Percentiles rank a stretch among this genome's conserved stretches.
Conservation (phyloP, 2,113 vertebrate genomes). For the Gymnarchus niloticus region DNA sequence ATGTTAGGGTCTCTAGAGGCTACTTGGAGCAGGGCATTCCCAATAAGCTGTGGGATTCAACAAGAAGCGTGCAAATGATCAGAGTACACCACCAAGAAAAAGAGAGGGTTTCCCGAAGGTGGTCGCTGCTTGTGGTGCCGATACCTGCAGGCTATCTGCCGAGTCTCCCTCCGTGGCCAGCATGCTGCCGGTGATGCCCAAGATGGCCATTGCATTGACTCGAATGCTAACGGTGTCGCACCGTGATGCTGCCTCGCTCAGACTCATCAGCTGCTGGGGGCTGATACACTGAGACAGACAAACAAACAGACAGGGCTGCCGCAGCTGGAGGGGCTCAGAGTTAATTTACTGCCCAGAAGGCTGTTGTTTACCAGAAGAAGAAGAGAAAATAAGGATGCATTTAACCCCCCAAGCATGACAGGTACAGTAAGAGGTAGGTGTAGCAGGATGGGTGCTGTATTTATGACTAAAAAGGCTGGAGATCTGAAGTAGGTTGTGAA, state of each 20-base stretch:
- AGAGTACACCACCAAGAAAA: not conserved
- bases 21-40: slow-evolving; percentile 80
- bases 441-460: not conserved
- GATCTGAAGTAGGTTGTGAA: not conserved
- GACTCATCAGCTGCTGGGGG: slow-evolving; percentile 79
- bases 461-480: not conserved
- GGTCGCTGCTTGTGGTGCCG: not conserved
- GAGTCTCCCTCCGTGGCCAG: slow-evolving; percentile 76
- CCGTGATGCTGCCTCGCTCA: slow-evolving; percentile 73
- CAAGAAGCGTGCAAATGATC: not conserved
- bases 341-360: not conserved
- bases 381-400: too few relatives aligned
- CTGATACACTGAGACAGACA: slow-evolving; percentile 74
- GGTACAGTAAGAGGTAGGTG: too few relatives aligned
- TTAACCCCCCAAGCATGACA: too few relatives aligned
- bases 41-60: slow-evolving; percentile 71
- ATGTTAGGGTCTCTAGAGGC: slow-evolving; percentile 75
- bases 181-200: slow-evolving; percentile 88
- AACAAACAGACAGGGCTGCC: slow-evolving; percentile 45
- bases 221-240: slow-evolving; percentile 73
- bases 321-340: not conserved
- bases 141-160: slow-evolving; percentile 81
- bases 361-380: not conserved
- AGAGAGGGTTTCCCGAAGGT: too few relatives aligned
- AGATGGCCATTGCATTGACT: slow-evolving; percentile 84